Conservation (phyloP, 2,113 vertebrate genomes). For the Neotoma lepida region DNA sequence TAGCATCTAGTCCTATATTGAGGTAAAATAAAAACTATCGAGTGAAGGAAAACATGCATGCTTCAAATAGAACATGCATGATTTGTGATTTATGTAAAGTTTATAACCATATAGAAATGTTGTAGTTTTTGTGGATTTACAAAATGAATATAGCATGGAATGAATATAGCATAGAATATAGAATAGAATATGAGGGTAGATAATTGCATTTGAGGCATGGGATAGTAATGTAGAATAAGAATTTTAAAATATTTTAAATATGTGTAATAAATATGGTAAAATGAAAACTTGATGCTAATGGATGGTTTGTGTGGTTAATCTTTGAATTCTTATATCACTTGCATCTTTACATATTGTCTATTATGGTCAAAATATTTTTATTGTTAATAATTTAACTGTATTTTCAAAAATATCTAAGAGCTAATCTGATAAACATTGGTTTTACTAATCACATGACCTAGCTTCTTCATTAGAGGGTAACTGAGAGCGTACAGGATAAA, state of each 20-base stretch:
- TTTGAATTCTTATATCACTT: background rate
- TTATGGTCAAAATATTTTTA: conserved; percentile 4
- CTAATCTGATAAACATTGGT: conserved; percentile 64
- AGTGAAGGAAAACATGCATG: background rate
- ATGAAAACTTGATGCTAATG: conserved; percentile 28
- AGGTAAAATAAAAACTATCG: background rate
- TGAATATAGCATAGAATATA: no score
- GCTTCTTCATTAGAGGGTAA: conserved; percentile 59
- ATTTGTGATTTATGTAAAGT: conserved; percentile 2
- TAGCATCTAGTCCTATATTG: background rate
- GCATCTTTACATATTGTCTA: background rate
- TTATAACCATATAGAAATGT: background rate
- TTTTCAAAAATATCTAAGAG: conserved; percentile 62
- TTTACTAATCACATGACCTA: conserved; percentile 63
- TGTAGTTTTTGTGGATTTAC: background rate
- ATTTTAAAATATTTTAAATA: conserved; percentile 8
- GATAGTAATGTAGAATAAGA: background rate
- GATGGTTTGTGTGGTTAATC: background rate
- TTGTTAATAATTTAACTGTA: background rate
- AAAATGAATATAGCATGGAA: background rate
- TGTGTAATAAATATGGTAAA: background rate
- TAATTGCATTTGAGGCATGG: background rate
- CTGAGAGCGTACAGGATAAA: conserved; percentile 18
- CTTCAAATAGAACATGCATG: background rate
- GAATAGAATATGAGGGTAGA: background rate